These are phyloP conservation scores for Glossophaga mutica DNA, from an alignment of 2,797 vertebrate genomes.

Conservation along the genomic window DNA sequence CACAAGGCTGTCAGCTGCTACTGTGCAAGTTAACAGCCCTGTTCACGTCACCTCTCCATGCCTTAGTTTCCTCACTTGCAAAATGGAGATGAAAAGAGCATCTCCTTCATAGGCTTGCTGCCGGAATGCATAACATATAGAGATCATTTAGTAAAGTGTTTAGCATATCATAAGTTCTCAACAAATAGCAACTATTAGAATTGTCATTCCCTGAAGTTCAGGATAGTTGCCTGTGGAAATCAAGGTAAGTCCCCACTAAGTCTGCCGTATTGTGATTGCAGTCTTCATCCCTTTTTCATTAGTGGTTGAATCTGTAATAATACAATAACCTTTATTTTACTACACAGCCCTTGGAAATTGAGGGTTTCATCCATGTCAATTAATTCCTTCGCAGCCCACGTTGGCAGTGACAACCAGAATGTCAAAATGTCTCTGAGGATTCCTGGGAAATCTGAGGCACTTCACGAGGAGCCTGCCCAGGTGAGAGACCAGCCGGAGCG, in stretches of 20 bases:
- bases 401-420: slow-evolving; percentile 73
- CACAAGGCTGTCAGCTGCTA: not conserved
- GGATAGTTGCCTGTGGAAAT: slow-evolving; percentile 49
- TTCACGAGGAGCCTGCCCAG: slow-evolving; percentile 41
- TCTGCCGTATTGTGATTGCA: slow-evolving; percentile 37
- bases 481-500: slow-evolving; percentile 53
- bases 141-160: slow-evolving; percentile 17
- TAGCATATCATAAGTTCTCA: not conserved
- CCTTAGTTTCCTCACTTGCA: slow-evolving; percentile 5
- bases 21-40: not conserved
- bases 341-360: slow-evolving; percentile 74
- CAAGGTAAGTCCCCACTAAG: slow-evolving; percentile 34
- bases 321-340: slow-evolving; percentile 77
- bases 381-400: slow-evolving; percentile 69
- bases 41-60: not conserved
- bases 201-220: slow-evolving; percentile 42
- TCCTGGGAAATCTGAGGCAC: slow-evolving; percentile 60
- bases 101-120: not conserved
- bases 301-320: slow-evolving; percentile 66
- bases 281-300: slow-evolving; percentile 67
- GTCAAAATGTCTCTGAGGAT: slow-evolving; percentile 75
- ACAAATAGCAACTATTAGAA: slow-evolving; percentile 21
- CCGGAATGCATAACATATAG: not conserved
- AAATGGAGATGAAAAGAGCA: not conserved
- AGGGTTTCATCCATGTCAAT: slow-evolving; percentile 76